Conservation (phyloP, 2,113 vertebrate species). For the Eonycteris spelaea region DNA sequence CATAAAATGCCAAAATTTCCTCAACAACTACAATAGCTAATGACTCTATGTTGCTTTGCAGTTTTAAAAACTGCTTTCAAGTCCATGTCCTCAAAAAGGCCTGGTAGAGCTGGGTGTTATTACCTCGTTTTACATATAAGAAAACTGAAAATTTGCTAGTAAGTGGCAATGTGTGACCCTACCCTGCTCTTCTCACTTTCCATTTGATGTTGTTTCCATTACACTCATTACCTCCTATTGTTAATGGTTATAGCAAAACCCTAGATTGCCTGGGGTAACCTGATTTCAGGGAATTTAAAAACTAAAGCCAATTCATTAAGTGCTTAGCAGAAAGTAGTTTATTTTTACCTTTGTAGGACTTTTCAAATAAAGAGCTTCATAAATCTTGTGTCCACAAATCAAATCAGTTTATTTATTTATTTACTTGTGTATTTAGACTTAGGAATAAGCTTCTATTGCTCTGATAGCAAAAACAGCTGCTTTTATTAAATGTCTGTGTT, state of each 20-base stretch:
- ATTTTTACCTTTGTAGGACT: constrained; percentile 14
- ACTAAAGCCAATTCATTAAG: not conserved
- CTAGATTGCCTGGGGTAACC: not conserved
- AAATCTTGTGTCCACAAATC: constrained; percentile 33
- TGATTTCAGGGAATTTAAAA: not conserved
- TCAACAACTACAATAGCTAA: not conserved
- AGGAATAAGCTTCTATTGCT: not conserved
- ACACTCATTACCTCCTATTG: not conserved
- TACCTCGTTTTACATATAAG: not conserved
- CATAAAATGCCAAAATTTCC: not conserved
- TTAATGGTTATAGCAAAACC: not conserved
- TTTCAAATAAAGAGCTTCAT: constrained; percentile 34
- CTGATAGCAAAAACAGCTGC: not conserved
- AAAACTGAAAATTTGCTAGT: not conserved
- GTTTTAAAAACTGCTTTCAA: not conserved
- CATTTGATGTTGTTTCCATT: not conserved
- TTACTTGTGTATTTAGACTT: not conserved
- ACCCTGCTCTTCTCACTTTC: not conserved
- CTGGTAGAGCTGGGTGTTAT: not conserved
- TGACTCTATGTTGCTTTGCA: not conserved
- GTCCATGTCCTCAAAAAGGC: not conserved
- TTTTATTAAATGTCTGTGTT: not conserved
- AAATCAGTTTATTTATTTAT: not conserved
- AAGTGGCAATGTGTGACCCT: not conserved
- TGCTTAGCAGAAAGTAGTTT: not conserved